Conservation (phyloP, 2,113 vertebrate genomes). For the Tragelaphus scriptus region DNA sequence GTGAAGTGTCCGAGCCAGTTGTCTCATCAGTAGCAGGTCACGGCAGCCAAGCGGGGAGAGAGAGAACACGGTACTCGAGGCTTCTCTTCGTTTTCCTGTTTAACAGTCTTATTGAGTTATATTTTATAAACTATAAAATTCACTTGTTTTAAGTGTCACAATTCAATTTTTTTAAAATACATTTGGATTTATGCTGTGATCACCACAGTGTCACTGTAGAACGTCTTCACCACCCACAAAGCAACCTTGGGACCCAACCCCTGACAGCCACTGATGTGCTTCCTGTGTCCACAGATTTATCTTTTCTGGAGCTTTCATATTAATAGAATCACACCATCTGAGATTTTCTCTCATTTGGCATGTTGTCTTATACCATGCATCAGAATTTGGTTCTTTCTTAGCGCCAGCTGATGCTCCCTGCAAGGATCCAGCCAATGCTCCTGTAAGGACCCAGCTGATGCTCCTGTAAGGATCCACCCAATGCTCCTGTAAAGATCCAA, state of each 20-base stretch:
- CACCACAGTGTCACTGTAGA: neutral
- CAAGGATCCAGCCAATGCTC: neutral
- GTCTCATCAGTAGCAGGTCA: accelerated
- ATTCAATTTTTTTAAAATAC: neutral
- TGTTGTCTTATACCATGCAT: accelerated
- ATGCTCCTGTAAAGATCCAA: no score
- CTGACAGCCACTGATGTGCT: neutral
- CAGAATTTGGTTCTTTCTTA: neutral
- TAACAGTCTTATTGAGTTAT: neutral
- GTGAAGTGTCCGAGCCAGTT: accelerated
- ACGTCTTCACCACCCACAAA: neutral
- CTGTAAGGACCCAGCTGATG: no score
- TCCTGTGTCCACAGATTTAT: neutral
- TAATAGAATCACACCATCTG: accelerated
- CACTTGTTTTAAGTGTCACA: neutral
- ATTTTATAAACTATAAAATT: neutral
- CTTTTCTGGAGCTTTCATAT: neutral
- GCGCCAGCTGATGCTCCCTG: accelerated
- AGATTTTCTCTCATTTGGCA: no score
- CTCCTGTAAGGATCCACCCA: no score
- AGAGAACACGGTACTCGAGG: neutral
- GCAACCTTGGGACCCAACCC: neutral
- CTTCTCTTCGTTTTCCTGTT: neutral
- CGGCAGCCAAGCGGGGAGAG: accelerated
- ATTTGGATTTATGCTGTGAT: accelerated